Conservation (phyloP, 2,888 invertebrate genomes). For the Eupithecia pulchellata region DNA sequence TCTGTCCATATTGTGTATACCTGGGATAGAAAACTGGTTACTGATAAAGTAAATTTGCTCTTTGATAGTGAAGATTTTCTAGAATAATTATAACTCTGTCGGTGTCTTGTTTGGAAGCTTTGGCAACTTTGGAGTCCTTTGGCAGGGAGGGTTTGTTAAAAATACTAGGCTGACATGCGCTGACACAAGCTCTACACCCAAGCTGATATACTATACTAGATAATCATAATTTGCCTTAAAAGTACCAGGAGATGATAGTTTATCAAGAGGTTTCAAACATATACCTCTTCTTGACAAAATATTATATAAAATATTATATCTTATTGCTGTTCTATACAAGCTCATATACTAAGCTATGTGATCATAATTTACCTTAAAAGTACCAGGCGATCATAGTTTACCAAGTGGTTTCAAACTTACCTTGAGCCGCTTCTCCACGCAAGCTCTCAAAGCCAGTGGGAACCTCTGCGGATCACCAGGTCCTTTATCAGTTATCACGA, state of each 20-base stretch:
- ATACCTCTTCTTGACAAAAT: too few relatives aligned
- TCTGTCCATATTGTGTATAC: constrained; percentile 81
- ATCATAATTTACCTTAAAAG: background rate
- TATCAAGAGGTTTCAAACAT: background rate
- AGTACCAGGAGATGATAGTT: background rate
- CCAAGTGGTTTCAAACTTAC: constrained; percentile 41
- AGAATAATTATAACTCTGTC: background rate
- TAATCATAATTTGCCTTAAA: too few relatives aligned
- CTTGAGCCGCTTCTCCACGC: constrained; percentile 77
- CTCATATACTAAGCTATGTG: background rate
- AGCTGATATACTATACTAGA: too few relatives aligned
- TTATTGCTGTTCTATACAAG: too few relatives aligned
- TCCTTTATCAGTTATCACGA: constrained; percentile 85
- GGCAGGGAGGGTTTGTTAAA: background rate
- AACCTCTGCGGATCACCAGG: constrained; percentile 78
- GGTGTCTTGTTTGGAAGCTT: background rate
- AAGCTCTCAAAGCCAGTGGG: constrained; percentile 69
- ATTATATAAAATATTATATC: too few relatives aligned
- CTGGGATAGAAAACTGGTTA: constrained; percentile 49
- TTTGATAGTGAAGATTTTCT: background rate
- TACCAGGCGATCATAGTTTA: background rate
- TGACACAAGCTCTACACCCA: too few relatives aligned
- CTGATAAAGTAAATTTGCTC: background rate
- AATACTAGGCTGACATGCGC: background rate
- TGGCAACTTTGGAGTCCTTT: background rate